Conservation (phyloP, 2,113 vertebrate species). For the Nothocercus nigrocapillus region DNA sequence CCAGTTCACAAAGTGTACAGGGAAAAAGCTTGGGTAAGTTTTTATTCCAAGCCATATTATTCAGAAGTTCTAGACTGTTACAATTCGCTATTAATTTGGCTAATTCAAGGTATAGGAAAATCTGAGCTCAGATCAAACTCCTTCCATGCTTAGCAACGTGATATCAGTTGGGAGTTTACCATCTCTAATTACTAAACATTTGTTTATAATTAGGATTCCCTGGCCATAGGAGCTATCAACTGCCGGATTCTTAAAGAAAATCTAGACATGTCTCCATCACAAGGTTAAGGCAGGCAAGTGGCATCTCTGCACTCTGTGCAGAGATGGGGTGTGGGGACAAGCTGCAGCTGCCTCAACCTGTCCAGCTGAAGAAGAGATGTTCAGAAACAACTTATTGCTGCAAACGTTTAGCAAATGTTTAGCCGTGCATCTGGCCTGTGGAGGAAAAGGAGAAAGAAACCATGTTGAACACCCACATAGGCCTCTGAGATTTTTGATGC, state of each 20-base stretch:
- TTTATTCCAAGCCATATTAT: neutral
- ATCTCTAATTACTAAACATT: neutral
- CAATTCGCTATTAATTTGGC: neutral
- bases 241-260: neutral
- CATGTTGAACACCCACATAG: neutral
- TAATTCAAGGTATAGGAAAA: neutral
- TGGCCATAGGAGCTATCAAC: neutral
- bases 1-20: neutral
- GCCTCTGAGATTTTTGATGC: neutral
- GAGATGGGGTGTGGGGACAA: neutral
- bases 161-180: neutral
- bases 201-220: neutral
- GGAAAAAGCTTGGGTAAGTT: neutral
- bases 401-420: neutral
- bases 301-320: neutral
- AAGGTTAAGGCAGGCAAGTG: neutral
- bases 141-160: neutral
- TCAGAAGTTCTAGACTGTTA: neutral
- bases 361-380: neutral
- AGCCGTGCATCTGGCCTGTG: neutral
- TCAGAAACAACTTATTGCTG: neutral
- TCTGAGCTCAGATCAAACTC: neutral
- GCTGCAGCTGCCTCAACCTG: neutral
- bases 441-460: neutral
- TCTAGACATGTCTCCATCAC: neutral